Evolutionary conservation across 1,140 invertebrate species (phyloP).

Genomic region (Bursaphelenchus mucronatus): DNA sequence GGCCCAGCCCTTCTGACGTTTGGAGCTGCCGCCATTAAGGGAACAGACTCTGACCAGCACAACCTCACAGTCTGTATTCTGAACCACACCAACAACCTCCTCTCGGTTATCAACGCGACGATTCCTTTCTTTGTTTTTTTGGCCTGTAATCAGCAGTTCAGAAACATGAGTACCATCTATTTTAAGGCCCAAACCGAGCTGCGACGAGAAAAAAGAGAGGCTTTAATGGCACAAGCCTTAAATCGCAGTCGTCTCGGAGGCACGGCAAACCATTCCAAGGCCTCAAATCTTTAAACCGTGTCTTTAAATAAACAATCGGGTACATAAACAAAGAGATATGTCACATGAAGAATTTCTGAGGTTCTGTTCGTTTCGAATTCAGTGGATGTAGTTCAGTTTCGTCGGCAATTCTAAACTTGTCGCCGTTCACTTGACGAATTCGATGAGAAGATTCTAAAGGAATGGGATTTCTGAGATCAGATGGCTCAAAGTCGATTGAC

Average conservation of each 20-base stretch:
- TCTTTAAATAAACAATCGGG: too few relatives aligned
- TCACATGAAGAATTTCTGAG: too few relatives aligned
- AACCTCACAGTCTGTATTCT: conserved; percentile 42
- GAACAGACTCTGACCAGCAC: conserved; percentile 37
- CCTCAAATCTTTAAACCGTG: too few relatives aligned
- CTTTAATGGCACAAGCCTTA: conserved; percentile 33
- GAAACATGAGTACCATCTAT: conserved; percentile 53
- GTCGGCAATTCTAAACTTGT: too few relatives aligned
- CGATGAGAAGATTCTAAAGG: too few relatives aligned
- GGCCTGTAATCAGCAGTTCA: conserved; percentile 50
- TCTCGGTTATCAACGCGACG: conserved; percentile 56
- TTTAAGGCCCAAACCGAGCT: conserved; percentile 36
- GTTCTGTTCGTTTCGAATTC: too few relatives aligned
- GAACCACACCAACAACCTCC: conserved; percentile 55
- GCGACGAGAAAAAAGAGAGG: conserved; percentile 30
- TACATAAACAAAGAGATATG: too few relatives aligned
- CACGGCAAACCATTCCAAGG: too few relatives aligned
- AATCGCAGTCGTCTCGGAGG: conserved; percentile 24
- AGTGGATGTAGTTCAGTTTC: too few relatives aligned
- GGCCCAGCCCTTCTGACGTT: conserved; percentile 54
- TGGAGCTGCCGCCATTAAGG: conserved; percentile 51
- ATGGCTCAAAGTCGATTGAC: too few relatives aligned
- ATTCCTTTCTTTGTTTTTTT: conserved; percentile 59
- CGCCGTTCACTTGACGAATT: too few relatives aligned
- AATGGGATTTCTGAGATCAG: too few relatives aligned